Percentiles rank a stretch among this genome's conserved stretches.
These are phyloP conservation scores for Idaea straminata DNA, from an alignment of 2,888 invertebrate species.

Conservation along the genomic window DNA sequence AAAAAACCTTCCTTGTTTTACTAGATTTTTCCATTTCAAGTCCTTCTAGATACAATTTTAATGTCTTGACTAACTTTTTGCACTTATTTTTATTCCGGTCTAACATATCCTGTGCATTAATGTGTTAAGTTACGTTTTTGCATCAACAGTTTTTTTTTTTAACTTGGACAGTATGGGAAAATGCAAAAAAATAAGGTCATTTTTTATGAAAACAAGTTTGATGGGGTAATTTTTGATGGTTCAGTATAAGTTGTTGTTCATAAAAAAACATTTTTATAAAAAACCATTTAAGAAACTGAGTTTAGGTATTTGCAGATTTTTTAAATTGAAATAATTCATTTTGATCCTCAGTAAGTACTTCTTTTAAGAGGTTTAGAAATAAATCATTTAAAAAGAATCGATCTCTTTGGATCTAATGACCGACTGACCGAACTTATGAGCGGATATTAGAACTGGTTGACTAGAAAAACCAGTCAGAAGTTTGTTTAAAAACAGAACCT, in stretches of 20 bases:
- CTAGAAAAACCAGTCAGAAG: conserved; percentile 31
- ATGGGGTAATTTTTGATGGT: too few species aligned
- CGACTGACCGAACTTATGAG: conserved; percentile 42
- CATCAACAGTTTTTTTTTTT: too few species aligned
- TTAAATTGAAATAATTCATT: too few species aligned
- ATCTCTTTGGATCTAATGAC: conserved; percentile 30
- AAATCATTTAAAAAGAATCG: conserved; percentile 26
- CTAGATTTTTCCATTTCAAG: neutral
- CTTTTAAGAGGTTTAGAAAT: neutral
- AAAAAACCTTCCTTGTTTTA: conserved; percentile 10
- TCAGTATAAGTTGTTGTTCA: too few species aligned
- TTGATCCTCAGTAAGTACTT: too few species aligned
- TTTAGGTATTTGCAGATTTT: too few species aligned
- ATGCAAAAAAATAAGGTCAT: too few species aligned
- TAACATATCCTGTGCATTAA: neutral
- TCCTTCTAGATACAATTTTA: conserved; percentile 5
- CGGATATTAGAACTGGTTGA: conserved; percentile 25
- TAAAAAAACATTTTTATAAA: too few species aligned
- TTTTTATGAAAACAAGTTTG: too few species aligned
- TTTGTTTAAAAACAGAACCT: conserved; percentile 27
- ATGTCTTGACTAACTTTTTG: neutral
- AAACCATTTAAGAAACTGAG: too few species aligned
- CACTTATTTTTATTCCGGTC: neutral
- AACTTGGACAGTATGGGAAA: too few species aligned
- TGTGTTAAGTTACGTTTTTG: neutral